phyloP scores from a whole-genome alignment of 2,888 invertebrate species.

The Tricholauxania praeusta region DNA sequence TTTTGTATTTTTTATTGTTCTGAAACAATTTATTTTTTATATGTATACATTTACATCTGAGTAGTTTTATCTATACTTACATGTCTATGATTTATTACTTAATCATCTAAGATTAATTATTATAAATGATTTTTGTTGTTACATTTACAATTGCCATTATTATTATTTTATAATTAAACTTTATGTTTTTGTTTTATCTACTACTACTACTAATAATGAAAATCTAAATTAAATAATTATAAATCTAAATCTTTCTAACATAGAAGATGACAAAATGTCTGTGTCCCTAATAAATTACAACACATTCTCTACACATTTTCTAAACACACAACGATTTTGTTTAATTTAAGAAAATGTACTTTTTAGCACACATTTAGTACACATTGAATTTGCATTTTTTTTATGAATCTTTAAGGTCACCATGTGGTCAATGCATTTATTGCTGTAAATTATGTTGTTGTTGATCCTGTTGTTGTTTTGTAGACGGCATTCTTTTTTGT shows the following conservation, averaged over 20 bases:
- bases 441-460: slow-evolving; percentile 22
- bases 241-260: slow-evolving; percentile 31
- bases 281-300: no score
- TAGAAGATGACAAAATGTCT: no score
- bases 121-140: no score
- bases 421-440: slow-evolving; percentile 29
- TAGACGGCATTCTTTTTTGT: slow-evolving; percentile 50
- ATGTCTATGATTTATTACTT: slow-evolving; percentile 23
- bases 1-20: slow-evolving; percentile 13
- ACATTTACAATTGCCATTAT: no score
- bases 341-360: no score
- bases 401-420: slow-evolving; percentile 20
- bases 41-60: slow-evolving; percentile 15
- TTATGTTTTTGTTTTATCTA: background rate
- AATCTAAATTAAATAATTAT: slow-evolving; percentile 34
- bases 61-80: slow-evolving; percentile 27
- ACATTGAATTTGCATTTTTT: no score
- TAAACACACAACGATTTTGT: no score
- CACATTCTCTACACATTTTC: slow-evolving; percentile 24
- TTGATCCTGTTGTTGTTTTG: slow-evolving; percentile 27
- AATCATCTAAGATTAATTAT: background rate
- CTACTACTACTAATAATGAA: slow-evolving; percentile 18
- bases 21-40: slow-evolving; percentile 1
- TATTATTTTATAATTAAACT: no score
- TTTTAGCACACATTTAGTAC: no score